Evolutionary conservation across 2,888 invertebrate species (phyloP), one percentile per base, ranked within the genome.

Genomic region (Amaurobius ferox): DNA sequence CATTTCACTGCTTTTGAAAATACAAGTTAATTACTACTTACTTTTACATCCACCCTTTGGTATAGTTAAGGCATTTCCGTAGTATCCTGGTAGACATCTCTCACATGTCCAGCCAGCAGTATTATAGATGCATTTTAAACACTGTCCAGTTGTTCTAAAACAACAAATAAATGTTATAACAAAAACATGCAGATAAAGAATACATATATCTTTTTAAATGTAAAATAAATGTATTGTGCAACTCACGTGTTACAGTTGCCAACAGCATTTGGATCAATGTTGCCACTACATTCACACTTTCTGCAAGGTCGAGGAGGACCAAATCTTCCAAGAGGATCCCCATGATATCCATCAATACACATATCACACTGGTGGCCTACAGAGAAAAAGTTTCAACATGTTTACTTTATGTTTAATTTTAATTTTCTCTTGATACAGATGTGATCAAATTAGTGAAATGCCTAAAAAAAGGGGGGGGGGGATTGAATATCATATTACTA

Each of bases 111-210:
- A 93, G 0, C 99, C 99, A 48, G 95, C 96, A 0, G 98, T 98
- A 90, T 97, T 97, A 92, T 97, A 96, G 89, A 98, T 97, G 91
- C 99, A 99, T 92, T 98, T 98, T 62, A 97, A 92, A 92, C 99
- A 99, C 90, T 97, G 96, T 26, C 99, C 99, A 5, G 96, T 96
- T 0, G 96, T 96, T 91, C 91, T 94, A 92, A 11, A 68, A 5
- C 26, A 44, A 35, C 30, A n/a, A 48, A 48, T n/a, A 16, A n/a
- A n/a, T 7, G 48, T 5, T 48, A 9, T 16, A 3, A 48, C 3
- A 48, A 19, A 19, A 16, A 48, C 16, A n/a, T 48, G 5, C 19
- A 48, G 16, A 48, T 3, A 13, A 9, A 48, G 5, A 48, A 48
- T 48, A 48, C 3, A 19, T 9, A 5, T 16, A 9, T 3, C 6